These are phyloP conservation scores for Lasioglossum villosulum DNA, from an alignment of 2,888 invertebrate genomes.

Conservation along the genomic window DNA sequence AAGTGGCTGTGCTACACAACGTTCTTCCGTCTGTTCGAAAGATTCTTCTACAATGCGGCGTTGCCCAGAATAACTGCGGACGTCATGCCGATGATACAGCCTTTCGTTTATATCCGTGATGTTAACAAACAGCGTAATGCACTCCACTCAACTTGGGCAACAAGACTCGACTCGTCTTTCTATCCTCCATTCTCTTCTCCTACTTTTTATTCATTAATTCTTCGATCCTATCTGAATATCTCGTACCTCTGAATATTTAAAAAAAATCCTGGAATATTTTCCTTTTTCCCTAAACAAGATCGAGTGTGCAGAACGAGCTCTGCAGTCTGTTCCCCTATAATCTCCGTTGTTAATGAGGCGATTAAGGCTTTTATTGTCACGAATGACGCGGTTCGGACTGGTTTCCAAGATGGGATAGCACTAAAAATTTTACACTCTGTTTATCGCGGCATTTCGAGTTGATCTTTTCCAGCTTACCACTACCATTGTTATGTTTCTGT, in stretches of 20 bases:
- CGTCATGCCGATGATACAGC: conserved; percentile 43
- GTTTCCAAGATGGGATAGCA: background rate
- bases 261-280: background rate
- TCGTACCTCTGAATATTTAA: too few relatives aligned
- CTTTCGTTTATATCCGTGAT: conserved; percentile 35
- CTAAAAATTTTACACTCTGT: background rate
- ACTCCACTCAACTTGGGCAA: background rate
- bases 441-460: background rate
- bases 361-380: background rate
- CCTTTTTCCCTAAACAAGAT: background rate
- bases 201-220: background rate
- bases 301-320: background rate
- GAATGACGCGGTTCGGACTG: background rate
- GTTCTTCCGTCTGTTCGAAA: conserved; percentile 41
- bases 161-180: background rate
- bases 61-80: conserved; percentile 51
- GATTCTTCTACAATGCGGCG: conserved; percentile 35
- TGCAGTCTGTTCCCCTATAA: background rate
- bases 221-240: background rate
- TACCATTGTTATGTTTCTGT: background rate
- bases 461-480: background rate
- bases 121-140: conserved; percentile 24
- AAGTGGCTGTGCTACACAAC: background rate
- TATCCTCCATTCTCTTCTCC: background rate
- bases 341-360: background rate